These are phyloP conservation scores for Drosophila atripex DNA, from an alignment of 2,888 invertebrate species.

Conservation along the genomic window DNA sequence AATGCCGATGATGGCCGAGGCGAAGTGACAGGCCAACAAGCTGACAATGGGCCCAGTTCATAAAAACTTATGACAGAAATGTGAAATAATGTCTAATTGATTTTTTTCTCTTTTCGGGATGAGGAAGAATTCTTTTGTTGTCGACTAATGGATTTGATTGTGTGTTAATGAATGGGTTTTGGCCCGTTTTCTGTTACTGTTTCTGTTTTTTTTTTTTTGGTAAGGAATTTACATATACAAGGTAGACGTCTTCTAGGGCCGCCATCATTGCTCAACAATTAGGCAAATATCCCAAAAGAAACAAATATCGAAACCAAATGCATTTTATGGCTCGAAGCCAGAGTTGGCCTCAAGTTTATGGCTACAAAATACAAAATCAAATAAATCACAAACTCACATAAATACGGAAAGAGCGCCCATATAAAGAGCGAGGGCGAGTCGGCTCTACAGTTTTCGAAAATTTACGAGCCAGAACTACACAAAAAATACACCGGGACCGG, in stretches of 20 bases:
- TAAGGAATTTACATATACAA: conserved; percentile 25
- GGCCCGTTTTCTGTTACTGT: too few species aligned
- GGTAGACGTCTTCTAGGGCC: conserved; percentile 35
- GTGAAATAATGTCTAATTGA: conserved; percentile 70
- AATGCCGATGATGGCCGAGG: not conserved
- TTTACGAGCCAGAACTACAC: conserved; percentile 78
- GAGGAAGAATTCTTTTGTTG: conserved; percentile 45
- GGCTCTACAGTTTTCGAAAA: conserved; percentile 74
- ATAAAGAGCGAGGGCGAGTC: conserved; percentile 55
- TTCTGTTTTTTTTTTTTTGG: conserved; percentile 1
- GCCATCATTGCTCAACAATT: conserved; percentile 58
- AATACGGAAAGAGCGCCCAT: conserved; percentile 51
- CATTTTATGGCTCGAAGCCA: conserved; percentile 50
- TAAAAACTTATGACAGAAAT: conserved; percentile 71
- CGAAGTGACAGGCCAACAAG: conserved; percentile 59
- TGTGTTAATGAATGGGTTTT: conserved; percentile 69
- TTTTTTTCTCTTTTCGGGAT: conserved; percentile 53
- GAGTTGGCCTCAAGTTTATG: conserved; percentile 57
- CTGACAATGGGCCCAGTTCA: conserved; percentile 63
- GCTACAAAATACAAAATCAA: conserved; percentile 75
- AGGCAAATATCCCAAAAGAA: conserved; percentile 60
- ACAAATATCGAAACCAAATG: conserved; percentile 43
- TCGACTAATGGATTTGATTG: conserved; percentile 73
- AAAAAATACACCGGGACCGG: conserved; percentile 24
- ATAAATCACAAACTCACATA: conserved; percentile 78